These are phyloP conservation scores for Cichlasoma orientale DNA, from an alignment of 2,797 vertebrate genomes.

Conservation along the genomic window DNA sequence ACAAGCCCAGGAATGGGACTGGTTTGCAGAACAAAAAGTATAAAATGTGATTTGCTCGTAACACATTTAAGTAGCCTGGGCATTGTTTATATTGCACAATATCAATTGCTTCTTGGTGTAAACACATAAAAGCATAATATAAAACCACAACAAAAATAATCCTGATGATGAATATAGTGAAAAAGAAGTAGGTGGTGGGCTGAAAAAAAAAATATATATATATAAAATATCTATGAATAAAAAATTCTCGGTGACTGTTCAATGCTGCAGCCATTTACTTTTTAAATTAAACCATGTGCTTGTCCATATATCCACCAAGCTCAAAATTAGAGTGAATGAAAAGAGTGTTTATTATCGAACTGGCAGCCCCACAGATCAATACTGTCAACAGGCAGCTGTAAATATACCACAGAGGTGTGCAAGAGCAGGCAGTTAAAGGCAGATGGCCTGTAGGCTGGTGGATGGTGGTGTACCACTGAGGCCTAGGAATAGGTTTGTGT, in stretches of 20 bases:
- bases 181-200: slow-evolving; percentile 2
- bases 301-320: slow-evolving; percentile 39
- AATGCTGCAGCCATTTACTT: slow-evolving; percentile 27
- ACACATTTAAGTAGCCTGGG: background rate
- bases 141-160: slow-evolving; percentile 2
- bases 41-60: background rate
- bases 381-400: slow-evolving; percentile 32
- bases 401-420: slow-evolving; percentile 36
- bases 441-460: slow-evolving; percentile 20
- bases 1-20: background rate
- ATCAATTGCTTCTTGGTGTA: background rate
- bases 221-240: slow-evolving; percentile 39
- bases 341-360: slow-evolving; percentile 38
- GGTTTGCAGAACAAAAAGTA: background rate
- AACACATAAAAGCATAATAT: background rate
- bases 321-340: slow-evolving; percentile 44
- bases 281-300: slow-evolving; percentile 54
- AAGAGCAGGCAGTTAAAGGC: background rate
- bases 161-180: slow-evolving; percentile 5
- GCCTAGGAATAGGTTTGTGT: background rate
- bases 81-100: background rate
- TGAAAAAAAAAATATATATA: background rate
- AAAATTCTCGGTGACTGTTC: slow-evolving; percentile 11
- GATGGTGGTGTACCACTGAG: background rate
- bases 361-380: slow-evolving; percentile 56